These are phyloP conservation scores for Rhagoletis zephyria DNA, from an alignment of 1,140 invertebrate genomes.

Conservation along the genomic window DNA sequence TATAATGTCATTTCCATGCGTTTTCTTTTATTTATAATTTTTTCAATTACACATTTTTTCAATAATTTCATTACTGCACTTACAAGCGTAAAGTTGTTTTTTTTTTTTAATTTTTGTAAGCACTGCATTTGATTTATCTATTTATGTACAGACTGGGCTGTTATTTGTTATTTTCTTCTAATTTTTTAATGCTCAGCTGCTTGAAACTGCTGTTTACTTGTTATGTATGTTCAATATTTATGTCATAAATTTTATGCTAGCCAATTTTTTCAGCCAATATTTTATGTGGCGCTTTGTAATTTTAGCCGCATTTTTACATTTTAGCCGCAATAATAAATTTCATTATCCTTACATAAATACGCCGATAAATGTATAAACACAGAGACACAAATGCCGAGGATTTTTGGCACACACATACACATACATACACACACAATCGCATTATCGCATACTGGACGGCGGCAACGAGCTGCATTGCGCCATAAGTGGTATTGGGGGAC, in stretches of 20 bases:
- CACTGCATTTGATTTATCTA: slow-evolving; percentile 36
- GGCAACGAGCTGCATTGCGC: neutral
- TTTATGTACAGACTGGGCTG: neutral
- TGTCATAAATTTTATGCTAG: slow-evolving; percentile 18
- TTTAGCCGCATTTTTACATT: slow-evolving; percentile 51
- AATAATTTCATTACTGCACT: neutral
- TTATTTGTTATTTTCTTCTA: neutral
- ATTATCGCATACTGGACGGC: neutral
- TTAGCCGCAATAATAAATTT: slow-evolving; percentile 52
- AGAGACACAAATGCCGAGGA: neutral
- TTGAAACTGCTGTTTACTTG: neutral
- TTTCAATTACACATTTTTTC: neutral
- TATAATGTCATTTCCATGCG: too few species aligned
- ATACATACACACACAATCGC: neutral
- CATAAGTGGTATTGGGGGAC: neutral
- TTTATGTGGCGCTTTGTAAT: slow-evolving; percentile 45
- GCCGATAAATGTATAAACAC: slow-evolving; percentile 8
- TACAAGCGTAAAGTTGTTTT: neutral
- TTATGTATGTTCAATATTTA: neutral
- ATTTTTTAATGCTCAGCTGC: slow-evolving; percentile 17
- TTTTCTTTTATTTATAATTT: neutral
- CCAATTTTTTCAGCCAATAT: slow-evolving; percentile 12
- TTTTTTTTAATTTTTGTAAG: neutral
- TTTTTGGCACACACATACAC: neutral
- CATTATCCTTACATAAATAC: slow-evolving; percentile 47